Base-by-base conservation (phyloP, 2,113 vertebrate species). In the Helogale parvula region DNA sequence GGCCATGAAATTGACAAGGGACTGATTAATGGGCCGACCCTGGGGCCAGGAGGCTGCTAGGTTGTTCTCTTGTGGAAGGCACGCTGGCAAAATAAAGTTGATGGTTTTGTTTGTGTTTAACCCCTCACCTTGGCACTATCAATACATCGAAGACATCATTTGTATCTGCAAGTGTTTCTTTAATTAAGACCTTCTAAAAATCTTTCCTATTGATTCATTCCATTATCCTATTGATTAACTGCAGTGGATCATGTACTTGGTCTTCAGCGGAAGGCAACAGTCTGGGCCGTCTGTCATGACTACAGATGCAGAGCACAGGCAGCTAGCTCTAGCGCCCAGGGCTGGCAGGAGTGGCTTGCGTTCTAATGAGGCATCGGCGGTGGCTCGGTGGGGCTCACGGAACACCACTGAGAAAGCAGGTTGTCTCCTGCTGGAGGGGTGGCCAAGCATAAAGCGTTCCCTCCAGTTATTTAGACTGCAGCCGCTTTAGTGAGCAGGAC, bases 141-240 rank as follows among this genome's bases (percentile, higher is more conserved):
- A 98, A 99, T 99, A 99, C 99, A 99, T 99, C 99, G 98, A 99
- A 99, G 99, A 99, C 99, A 99, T 99, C 99, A 99, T 99, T 99
- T 99, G 99, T 99, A 99, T 99, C 99, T 99, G 99, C 99, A 99
- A 99, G 99, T 99, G 99, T 99, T 99, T 99, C 99, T 99, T 99
- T 99, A 99, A 99, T 99, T 99, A 99, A 99, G 99, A 99, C 99
- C 99, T 99, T 98, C 98, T 99, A 99, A 99, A 99, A 99, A 99
- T 99, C 99, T 98, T 99, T 99, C 98, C 98, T 99, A 99, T 99
- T 98, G 99, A 99, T 99, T 99, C 98, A 97, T 99, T 99, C 98
- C 99, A 99, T 99, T 99, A 99, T 98, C 98, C 98, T 99, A 99
- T 99, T 98, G 99, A 99, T 99, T 98, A 98, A 98, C 98, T 98